These are phyloP conservation scores for Aspidapion aeneum DNA, from an alignment of 2,888 invertebrate genomes.

Conservation along the genomic window DNA sequence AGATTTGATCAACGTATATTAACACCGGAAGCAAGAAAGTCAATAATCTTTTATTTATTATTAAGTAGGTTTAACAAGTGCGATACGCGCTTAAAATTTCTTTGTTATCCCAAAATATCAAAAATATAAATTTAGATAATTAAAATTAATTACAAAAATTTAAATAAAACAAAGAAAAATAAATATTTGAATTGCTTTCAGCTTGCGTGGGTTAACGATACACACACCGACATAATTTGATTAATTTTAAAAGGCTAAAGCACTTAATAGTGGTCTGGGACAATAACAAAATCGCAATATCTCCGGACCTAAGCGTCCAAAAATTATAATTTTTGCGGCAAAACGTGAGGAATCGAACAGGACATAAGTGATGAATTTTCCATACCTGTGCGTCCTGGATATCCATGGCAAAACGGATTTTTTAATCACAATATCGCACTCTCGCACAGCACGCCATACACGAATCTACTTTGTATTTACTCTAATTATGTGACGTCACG, in stretches of 20 bases:
- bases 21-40: not conserved
- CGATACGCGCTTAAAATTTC: too few species aligned
- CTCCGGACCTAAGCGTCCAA: slow-evolving; percentile 22
- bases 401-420: slow-evolving; percentile 43
- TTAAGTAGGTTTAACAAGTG: not conserved
- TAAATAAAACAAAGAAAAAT: slow-evolving; percentile 5
- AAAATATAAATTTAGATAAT: not conserved
- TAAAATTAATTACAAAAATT: not conserved
- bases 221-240: slow-evolving; percentile 23
- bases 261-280: slow-evolving; percentile 23
- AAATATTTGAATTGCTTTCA: slow-evolving; percentile 9
- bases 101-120: not conserved
- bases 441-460: slow-evolving; percentile 57
- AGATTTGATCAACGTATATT: not conserved
- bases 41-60: not conserved
- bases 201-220: slow-evolving; percentile 23
- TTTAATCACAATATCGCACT: slow-evolving; percentile 42
- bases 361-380: slow-evolving; percentile 30
- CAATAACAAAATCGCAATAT: slow-evolving; percentile 37
- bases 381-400: slow-evolving; percentile 49
- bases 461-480: slow-evolving; percentile 68
- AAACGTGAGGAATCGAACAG: slow-evolving; percentile 28
- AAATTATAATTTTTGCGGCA: slow-evolving; percentile 30
- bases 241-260: slow-evolving; percentile 24
- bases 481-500: slow-evolving; percentile 69